These are phyloP conservation scores for Psittacara wagleri DNA, from an alignment of 2,113 vertebrate species.

Conservation along the genomic window DNA sequence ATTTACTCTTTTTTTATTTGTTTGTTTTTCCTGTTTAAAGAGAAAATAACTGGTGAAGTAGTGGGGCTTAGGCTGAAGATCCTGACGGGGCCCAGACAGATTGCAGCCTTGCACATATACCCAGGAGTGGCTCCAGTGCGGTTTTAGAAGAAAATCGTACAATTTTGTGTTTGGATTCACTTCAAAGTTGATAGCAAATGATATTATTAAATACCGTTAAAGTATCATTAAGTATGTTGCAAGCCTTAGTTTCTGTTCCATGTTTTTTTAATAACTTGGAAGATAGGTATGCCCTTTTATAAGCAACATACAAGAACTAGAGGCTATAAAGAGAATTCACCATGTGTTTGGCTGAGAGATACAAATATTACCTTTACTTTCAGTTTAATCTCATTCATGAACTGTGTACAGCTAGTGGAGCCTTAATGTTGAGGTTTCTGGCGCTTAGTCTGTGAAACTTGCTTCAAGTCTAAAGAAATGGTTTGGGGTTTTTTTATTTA, in stretches of 20 bases:
- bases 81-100: fast-evolving
- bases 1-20: neutral
- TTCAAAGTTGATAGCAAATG: neutral
- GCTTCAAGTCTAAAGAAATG: neutral
- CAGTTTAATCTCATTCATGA: neutral
- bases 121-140: fast-evolving
- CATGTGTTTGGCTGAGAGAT: neutral
- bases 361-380: fast-evolving
- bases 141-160: neutral
- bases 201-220: neutral
- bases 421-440: neutral
- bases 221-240: neutral
- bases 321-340: neutral
- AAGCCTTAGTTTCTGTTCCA: neutral
- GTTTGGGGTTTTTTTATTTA: neutral
- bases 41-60: neutral
- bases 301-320: neutral
- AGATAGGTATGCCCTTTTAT: fast-evolving
- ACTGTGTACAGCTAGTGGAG: neutral
- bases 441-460: neutral
- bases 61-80: neutral
- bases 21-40: neutral
- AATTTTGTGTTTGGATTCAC: neutral
- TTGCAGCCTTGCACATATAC: fast-evolving
- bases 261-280: neutral